Percentiles rank a stretch among this genome's conserved stretches.
These are phyloP conservation scores for Cabera pusaria DNA, from an alignment of 2,888 invertebrate species.

Conservation along the genomic window DNA sequence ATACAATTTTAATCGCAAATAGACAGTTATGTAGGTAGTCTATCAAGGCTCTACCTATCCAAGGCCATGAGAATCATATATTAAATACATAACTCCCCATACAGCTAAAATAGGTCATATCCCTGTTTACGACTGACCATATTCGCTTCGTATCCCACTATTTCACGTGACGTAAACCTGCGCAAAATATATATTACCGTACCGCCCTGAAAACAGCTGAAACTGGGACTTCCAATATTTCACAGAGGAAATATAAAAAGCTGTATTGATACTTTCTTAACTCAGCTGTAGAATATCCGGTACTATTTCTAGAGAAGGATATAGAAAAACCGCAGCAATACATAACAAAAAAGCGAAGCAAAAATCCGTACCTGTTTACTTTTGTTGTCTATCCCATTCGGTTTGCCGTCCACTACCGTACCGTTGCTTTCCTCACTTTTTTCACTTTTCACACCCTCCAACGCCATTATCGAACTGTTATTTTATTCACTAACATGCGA, in stretches of 20 bases:
- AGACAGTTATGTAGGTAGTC: no score
- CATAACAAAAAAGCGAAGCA: constrained; percentile 47
- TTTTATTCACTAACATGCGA: constrained; percentile 79
- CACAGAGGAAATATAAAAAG: not conserved
- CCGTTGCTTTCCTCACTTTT: constrained; percentile 81
- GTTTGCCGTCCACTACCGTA: constrained; percentile 76
- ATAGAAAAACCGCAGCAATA: constrained; percentile 41
- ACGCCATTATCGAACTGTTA: constrained; percentile 73
- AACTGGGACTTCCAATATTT: constrained; percentile 5
- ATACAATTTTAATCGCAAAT: no score
- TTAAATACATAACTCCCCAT: constrained; percentile 15
- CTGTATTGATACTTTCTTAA: not conserved
- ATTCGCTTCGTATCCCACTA: constrained; percentile 52
- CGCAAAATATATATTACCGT: constrained; percentile 56
- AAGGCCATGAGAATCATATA: constrained; percentile 10
- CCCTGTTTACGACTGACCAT: constrained; percentile 60
- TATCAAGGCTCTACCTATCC: not conserved
- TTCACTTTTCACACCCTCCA: constrained; percentile 82
- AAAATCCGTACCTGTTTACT: constrained; percentile 79
- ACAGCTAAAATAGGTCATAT: constrained; percentile 72
- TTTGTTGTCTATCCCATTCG: constrained; percentile 83
- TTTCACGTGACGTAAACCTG: constrained; percentile 52
- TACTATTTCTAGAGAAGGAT: constrained; percentile 21
- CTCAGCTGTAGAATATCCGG: not conserved
- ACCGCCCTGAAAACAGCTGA: constrained; percentile 33